Evolutionary conservation across 2,113 vertebrate species (phyloP).

Genomic region (Spea bombifrons): DNA sequence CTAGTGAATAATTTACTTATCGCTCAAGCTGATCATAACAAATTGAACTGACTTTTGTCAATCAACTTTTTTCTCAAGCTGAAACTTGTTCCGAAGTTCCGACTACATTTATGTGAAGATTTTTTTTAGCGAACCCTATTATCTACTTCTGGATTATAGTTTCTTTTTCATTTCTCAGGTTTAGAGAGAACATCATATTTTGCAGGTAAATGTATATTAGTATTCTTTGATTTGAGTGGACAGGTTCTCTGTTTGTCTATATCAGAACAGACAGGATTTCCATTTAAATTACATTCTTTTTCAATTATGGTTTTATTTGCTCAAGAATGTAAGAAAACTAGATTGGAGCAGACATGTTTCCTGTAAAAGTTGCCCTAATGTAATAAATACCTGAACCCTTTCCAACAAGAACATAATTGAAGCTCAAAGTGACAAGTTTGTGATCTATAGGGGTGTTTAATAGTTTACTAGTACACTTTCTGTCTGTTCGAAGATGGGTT

Average conservation of each 20-base stretch:
- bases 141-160: conserved; percentile 4
- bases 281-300: conserved; percentile 44
- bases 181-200: conserved; percentile 20
- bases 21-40: no score
- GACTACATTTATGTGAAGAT: not conserved
- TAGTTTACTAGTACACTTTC: conserved; percentile 1
- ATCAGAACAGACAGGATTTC: conserved; percentile 45
- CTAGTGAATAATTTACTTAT: no score
- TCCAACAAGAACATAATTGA: conserved; percentile 40
- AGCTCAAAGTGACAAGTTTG: conserved; percentile 22
- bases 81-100: no score
- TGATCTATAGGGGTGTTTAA: conserved; percentile 6
- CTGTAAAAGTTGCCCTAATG: conserved; percentile 40
- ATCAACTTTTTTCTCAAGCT: no score
- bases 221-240: conserved; percentile 13
- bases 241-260: conserved; percentile 33
- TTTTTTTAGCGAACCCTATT: conserved; percentile 4
- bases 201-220: conserved; percentile 23
- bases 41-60: no score
- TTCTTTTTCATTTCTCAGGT: conserved; percentile 15
- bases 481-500: not conserved
- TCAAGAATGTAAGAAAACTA: conserved; percentile 32
- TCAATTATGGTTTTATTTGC: conserved; percentile 41
- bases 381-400: conserved; percentile 43
- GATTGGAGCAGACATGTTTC: conserved; percentile 37